These are phyloP conservation scores for Bradypodion pumilum DNA, from an alignment of 2,797 vertebrate genomes.

Conservation along the genomic window DNA sequence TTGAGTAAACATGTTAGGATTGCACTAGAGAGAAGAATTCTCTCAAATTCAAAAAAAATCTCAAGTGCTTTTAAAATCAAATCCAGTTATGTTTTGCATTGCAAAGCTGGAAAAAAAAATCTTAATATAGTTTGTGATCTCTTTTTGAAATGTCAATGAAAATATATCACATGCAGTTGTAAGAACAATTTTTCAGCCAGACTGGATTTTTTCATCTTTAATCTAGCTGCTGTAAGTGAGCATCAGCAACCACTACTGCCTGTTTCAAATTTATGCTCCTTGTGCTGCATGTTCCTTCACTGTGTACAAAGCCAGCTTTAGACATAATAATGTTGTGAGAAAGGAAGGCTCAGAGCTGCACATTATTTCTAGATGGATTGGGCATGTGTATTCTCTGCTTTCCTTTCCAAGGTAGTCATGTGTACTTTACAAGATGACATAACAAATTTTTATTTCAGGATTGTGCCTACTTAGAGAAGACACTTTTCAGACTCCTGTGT, in stretches of 20 bases:
- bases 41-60: fast-evolving
- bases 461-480: no score
- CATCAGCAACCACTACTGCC: background rate
- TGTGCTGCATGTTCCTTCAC: background rate
- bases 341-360: background rate
- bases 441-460: no score
- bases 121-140: background rate
- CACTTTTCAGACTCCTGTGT: no score
- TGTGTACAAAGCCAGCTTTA: background rate
- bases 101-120: background rate
- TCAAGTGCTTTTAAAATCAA: background rate
- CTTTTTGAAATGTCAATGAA: background rate
- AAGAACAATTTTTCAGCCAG: background rate
- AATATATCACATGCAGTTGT: background rate
- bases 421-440: no score
- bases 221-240: background rate
- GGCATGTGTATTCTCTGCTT: no score
- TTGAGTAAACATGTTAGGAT: background rate
- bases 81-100: background rate
- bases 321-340: background rate
- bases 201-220: no score
- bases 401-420: no score
- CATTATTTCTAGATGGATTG: no score
- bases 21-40: background rate
- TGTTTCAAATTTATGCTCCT: background rate